phyloP scores from a whole-genome alignment of 1,140 invertebrate species.

The Stenopsyche tienmushanensis region DNA sequence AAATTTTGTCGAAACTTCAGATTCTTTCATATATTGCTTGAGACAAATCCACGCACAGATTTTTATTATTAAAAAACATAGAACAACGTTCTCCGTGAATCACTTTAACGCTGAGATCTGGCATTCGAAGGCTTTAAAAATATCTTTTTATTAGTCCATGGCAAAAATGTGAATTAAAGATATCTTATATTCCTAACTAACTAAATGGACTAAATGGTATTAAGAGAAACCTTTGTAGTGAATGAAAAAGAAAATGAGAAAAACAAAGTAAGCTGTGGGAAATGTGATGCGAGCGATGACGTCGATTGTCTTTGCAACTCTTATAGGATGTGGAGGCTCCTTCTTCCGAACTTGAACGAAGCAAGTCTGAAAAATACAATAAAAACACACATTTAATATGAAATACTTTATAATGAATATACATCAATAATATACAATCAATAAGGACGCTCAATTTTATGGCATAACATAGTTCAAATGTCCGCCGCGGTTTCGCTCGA shows the following conservation, averaged over 20 bases:
- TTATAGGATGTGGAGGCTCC: slow-evolving; percentile 86
- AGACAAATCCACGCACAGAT: slow-evolving; percentile 25
- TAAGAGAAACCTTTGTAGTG: slow-evolving; percentile 79
- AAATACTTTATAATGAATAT: neutral
- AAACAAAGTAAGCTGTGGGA: slow-evolving; percentile 86
- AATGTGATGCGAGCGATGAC: slow-evolving; percentile 91
- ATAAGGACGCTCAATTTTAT: neutral
- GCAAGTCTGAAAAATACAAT: slow-evolving; percentile 59
- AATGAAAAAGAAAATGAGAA: slow-evolving; percentile 92
- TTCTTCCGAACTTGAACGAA: slow-evolving; percentile 82
- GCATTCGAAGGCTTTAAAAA: neutral
- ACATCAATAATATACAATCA: neutral
- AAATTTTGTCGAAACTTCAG: slow-evolving; percentile 19
- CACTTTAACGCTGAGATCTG: neutral
- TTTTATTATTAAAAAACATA: neutral
- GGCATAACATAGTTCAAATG: too few relatives aligned
- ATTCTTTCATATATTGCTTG: slow-evolving; percentile 32
- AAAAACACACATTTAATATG: slow-evolving; percentile 7
- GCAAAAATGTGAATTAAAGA: neutral
- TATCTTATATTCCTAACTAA: neutral
- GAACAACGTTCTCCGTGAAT: neutral
- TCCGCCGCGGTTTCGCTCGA: too few relatives aligned
- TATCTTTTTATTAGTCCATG: neutral
- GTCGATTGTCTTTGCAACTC: slow-evolving; percentile 91
- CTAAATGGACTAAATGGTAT: slow-evolving; percentile 42